Percentiles rank a stretch among this genome's conserved stretches.
phyloP scores from a whole-genome alignment of 2,888 invertebrate species.

The Agrilus mali region DNA sequence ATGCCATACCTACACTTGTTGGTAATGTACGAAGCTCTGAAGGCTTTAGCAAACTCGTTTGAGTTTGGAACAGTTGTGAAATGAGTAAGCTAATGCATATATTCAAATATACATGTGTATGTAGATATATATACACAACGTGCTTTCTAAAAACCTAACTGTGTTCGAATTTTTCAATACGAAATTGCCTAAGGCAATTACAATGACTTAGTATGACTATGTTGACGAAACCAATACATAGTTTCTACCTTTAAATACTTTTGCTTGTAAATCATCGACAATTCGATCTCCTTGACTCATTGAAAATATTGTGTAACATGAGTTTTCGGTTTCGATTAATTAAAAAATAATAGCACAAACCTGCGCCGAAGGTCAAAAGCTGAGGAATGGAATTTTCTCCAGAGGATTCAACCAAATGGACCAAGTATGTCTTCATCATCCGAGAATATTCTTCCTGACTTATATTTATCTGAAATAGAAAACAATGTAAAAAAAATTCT shows the following conservation, averaged over 20 bases:
- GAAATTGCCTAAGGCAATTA: too few species aligned
- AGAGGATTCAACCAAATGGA: slow-evolving; percentile 28
- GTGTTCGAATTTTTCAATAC: neutral
- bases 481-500: slow-evolving; percentile 11
- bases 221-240: neutral
- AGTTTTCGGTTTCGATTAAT: too few species aligned
- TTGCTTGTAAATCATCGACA: neutral
- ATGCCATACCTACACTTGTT: too few species aligned
- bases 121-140: too few species aligned
- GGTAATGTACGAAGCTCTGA: too few species aligned
- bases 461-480: slow-evolving; percentile 46
- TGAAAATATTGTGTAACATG: neutral
- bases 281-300: slow-evolving; percentile 5
- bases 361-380: slow-evolving; percentile 27
- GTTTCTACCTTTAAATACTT: neutral
- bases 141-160: neutral
- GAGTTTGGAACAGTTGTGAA: neutral
- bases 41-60: neutral
- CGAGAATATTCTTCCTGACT: slow-evolving; percentile 49
- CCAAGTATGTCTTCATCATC: slow-evolving; percentile 47
- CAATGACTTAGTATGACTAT: too few species aligned
- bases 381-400: slow-evolving; percentile 23
- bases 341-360: slow-evolving; percentile 17
- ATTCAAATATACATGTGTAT: too few species aligned
- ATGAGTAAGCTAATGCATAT: too few species aligned